These are phyloP conservation scores for Neoascia interrupta DNA, from an alignment of 2,888 invertebrate species.

Conservation along the genomic window DNA sequence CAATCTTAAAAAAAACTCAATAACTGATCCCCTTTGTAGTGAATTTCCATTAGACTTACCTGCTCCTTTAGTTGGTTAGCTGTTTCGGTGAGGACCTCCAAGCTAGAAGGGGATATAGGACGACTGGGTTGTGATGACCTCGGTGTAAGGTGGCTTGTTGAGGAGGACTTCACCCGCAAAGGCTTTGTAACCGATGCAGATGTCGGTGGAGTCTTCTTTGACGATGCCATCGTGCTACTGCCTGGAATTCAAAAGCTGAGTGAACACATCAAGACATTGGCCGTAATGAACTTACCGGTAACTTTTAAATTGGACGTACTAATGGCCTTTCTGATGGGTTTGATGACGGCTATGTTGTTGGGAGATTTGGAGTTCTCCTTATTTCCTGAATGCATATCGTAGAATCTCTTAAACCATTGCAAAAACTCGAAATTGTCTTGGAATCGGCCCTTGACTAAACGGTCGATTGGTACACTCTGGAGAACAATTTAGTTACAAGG, in stretches of 20 bases:
- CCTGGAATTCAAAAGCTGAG: not conserved
- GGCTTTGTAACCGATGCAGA: slow-evolving; percentile 21
- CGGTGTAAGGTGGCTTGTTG: slow-evolving; percentile 59
- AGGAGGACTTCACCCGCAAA: slow-evolving; percentile 42
- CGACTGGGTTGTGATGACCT: slow-evolving; percentile 41
- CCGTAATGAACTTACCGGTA: slow-evolving; percentile 23
- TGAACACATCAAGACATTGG: not conserved
- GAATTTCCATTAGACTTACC: slow-evolving; percentile 14
- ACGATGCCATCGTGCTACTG: too few species aligned
- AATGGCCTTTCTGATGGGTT: slow-evolving; percentile 49
- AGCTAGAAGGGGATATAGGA: slow-evolving; percentile 68
- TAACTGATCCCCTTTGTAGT: too few species aligned
- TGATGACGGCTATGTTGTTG: slow-evolving; percentile 66
- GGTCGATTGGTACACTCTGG: slow-evolving; percentile 78
- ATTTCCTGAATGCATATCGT: slow-evolving; percentile 97
- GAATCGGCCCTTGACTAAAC: slow-evolving; percentile 96
- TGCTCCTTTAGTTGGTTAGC: slow-evolving; percentile 50
- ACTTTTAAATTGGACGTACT: slow-evolving; percentile 46
- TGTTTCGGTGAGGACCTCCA: slow-evolving; percentile 66
- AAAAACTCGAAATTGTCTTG: slow-evolving; percentile 99
- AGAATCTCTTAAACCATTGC: slow-evolving; percentile 99
- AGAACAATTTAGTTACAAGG: slow-evolving; percentile 8
- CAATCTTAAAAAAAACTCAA: slow-evolving; percentile 40
- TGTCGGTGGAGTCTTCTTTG: slow-evolving; percentile 26
- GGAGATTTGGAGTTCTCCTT: slow-evolving; percentile 81